phyloP scores from a whole-genome alignment of 2,888 invertebrate genomes.

The Ophion obscuratus region DNA sequence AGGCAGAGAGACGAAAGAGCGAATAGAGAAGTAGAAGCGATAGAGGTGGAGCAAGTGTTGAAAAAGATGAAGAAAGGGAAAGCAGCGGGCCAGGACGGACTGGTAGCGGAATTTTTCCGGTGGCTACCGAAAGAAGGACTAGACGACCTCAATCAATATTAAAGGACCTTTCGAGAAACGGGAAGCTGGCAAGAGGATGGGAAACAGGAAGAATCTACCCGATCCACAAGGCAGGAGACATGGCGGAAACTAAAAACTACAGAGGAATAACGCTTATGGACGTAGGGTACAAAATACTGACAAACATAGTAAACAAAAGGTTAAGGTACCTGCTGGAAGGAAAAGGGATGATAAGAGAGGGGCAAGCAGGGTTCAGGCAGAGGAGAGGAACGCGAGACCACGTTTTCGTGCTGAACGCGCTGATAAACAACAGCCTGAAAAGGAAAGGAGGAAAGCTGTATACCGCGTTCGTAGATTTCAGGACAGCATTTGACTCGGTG shows the following conservation, averaged over 20 bases:
- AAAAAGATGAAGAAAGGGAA: constrained; percentile 50
- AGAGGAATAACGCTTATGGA: constrained; percentile 50
- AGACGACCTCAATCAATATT: background rate
- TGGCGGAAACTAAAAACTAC: constrained; percentile 38
- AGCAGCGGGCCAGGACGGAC: constrained; percentile 49
- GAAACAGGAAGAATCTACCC: constrained; percentile 50
- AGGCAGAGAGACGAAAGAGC: background rate
- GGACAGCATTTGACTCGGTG: constrained; percentile 24
- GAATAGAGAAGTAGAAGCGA: no score
- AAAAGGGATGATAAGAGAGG: constrained; percentile 51
- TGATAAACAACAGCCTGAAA: constrained; percentile 50
- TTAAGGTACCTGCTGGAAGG: constrained; percentile 53
- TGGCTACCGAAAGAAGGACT: background rate
- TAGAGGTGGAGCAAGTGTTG: no score
- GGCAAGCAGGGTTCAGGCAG: constrained; percentile 63
- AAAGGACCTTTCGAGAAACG: constrained; percentile 50
- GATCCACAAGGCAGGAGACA: constrained; percentile 51
- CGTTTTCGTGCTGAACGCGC: constrained; percentile 55
- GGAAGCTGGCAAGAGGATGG: constrained; percentile 32
- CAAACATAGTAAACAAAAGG: constrained; percentile 35
- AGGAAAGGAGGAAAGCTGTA: constrained; percentile 45
- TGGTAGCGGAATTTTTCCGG: constrained; percentile 41
- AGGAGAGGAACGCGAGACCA: constrained; percentile 57
- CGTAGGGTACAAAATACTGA: constrained; percentile 51
- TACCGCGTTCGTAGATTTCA: constrained; percentile 46